A percentile compares a stretch with the other conserved stretches of the same genome.
These are phyloP conservation scores for Nymphalis c-album DNA, from an alignment of 2,888 invertebrate genomes.

Conservation along the genomic window DNA sequence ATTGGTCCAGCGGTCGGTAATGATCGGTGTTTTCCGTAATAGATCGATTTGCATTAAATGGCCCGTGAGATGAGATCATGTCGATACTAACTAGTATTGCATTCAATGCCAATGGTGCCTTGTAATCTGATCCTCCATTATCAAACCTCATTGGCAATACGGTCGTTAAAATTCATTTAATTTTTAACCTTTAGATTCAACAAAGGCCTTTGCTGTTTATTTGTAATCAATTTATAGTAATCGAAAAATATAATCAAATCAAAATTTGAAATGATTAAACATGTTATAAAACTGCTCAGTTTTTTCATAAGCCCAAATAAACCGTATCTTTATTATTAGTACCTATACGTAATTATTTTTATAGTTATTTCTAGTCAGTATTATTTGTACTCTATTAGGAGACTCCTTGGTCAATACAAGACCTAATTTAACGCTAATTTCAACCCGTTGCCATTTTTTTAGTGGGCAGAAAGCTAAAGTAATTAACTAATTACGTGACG, in stretches of 20 bases:
- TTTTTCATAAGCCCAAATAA: neutral
- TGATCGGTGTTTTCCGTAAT: constrained; percentile 65
- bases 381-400: too few relatives aligned
- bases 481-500: too few relatives aligned
- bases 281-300: neutral
- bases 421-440: too few relatives aligned
- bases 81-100: constrained; percentile 60
- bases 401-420: too few relatives aligned
- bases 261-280: too few relatives aligned
- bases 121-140: constrained; percentile 6
- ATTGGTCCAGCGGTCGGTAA: constrained; percentile 64
- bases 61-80: constrained; percentile 73
- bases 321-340: too few relatives aligned
- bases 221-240: neutral
- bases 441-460: too few relatives aligned
- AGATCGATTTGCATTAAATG: constrained; percentile 79
- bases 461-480: too few relatives aligned
- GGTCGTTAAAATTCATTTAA: neutral
- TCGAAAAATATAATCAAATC: neutral
- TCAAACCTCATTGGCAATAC: constrained; percentile 2
- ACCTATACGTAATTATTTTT: too few relatives aligned
- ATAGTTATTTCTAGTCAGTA: too few relatives aligned
- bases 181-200: constrained; percentile 1
- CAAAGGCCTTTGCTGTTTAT: neutral
- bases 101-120: constrained; percentile 48